Evolutionary conservation across 2,888 invertebrate species (phyloP).

Genomic region (Timema cristinae): DNA sequence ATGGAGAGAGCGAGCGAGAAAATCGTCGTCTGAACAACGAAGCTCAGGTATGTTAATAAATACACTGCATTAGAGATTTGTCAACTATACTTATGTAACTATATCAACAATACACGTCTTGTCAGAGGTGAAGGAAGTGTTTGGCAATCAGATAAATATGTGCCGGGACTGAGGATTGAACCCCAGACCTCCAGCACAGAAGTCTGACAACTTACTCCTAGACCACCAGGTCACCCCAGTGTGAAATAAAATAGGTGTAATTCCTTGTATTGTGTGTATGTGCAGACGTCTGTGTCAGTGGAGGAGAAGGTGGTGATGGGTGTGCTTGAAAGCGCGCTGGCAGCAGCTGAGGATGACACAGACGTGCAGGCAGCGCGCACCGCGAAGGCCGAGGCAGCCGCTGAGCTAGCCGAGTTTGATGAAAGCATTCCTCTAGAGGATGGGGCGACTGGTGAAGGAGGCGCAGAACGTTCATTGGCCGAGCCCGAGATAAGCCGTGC

Average conservation of each 20-base stretch:
- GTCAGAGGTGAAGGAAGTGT: no score
- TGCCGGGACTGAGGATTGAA: no score
- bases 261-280: no score
- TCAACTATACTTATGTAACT: no score
- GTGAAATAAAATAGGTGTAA: no score
- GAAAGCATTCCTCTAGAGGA: slow-evolving; percentile 88
- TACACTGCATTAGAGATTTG: neutral
- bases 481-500: slow-evolving; percentile 63
- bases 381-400: slow-evolving; percentile 84
- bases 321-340: slow-evolving; percentile 75
- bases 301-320: slow-evolving; percentile 60
- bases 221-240: no score
- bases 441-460: slow-evolving; percentile 47
- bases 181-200: no score
- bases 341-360: slow-evolving; percentile 91
- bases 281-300: slow-evolving; percentile 30
- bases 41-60: slow-evolving; percentile 18
- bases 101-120: no score
- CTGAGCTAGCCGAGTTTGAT: slow-evolving; percentile 92
- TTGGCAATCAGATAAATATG: no score
- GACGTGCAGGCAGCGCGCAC: slow-evolving; percentile 88
- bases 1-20: slow-evolving; percentile 49
- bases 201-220: no score
- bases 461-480: slow-evolving; percentile 12
- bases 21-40: slow-evolving; percentile 43